Evolutionary conservation across 2,888 invertebrate species (phyloP).

Genomic region (Cataglyphis altisquamis): DNA sequence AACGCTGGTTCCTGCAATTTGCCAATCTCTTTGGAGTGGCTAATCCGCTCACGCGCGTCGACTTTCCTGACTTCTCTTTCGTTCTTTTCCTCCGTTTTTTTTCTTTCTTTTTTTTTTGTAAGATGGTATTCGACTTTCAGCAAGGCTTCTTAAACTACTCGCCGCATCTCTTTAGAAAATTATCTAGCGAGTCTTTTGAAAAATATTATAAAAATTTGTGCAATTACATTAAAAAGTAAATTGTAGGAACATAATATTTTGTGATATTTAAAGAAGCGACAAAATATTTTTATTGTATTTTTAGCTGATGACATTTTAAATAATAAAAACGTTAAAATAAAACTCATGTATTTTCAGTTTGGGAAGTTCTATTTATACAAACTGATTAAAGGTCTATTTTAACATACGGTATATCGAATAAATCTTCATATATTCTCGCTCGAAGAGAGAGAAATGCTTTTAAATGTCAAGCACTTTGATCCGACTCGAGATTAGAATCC

Average conservation of each 20-base stretch:
- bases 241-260: background rate
- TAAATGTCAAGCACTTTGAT: conserved; percentile 44
- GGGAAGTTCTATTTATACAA: background rate
- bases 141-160: conserved; percentile 19
- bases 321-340: background rate
- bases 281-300: background rate
- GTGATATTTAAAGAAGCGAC: background rate
- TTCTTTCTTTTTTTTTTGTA: background rate
- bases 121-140: conserved; percentile 13
- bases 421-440: background rate
- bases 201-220: conserved; percentile 5
- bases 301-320: background rate
- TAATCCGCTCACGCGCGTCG: conserved; percentile 33
- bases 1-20: conserved; percentile 37
- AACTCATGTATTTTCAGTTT: background rate
- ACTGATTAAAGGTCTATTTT: background rate
- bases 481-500: conserved; percentile 44
- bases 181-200: background rate
- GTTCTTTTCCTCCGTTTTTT: background rate
- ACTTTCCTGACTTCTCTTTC: conserved; percentile 27
- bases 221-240: conserved; percentile 1
- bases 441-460: background rate
- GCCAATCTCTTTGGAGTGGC: conserved; percentile 39
- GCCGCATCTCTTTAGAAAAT: background rate
- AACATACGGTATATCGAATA: background rate